Evolutionary conservation across 2,888 invertebrate genomes (phyloP).

Genomic region (Idaea straminata): DNA sequence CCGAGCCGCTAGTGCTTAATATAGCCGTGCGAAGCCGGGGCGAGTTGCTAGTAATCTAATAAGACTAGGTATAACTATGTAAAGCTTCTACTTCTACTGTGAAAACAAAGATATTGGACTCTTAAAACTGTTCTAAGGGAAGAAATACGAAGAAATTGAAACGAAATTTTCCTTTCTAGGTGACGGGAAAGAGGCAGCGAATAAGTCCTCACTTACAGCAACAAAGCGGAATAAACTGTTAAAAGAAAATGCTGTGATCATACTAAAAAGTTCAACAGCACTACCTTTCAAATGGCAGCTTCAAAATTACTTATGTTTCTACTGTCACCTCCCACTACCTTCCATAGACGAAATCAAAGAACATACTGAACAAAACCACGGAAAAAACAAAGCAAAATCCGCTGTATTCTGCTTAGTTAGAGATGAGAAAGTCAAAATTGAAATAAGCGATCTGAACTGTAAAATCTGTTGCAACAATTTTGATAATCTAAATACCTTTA

Average conservation of each 20-base stretch:
- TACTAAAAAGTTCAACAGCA: constrained; percentile 59
- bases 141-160: constrained; percentile 18
- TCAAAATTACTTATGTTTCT: constrained; percentile 68
- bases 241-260: constrained; percentile 60
- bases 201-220: constrained; percentile 55
- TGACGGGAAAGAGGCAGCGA: constrained; percentile 40
- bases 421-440: constrained; percentile 70
- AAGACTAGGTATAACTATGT: too few species aligned
- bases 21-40: too few species aligned
- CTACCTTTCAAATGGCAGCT: constrained; percentile 72
- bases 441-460: constrained; percentile 50
- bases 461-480: constrained; percentile 40
- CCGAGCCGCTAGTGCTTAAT: too few species aligned
- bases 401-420: constrained; percentile 60
- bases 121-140: neutral
- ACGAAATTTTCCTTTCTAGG: constrained; percentile 62
- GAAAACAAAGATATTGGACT: too few species aligned
- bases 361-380: constrained; percentile 57
- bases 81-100: too few species aligned
- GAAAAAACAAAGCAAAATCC: constrained; percentile 49
- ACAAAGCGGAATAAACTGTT: constrained; percentile 64
- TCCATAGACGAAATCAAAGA: constrained; percentile 53
- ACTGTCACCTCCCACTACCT: constrained; percentile 61
- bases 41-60: too few species aligned
- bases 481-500: constrained; percentile 38